Evolutionary conservation across 2,113 vertebrate genomes (phyloP).

Genomic region (Ahaetulla prasina): DNA sequence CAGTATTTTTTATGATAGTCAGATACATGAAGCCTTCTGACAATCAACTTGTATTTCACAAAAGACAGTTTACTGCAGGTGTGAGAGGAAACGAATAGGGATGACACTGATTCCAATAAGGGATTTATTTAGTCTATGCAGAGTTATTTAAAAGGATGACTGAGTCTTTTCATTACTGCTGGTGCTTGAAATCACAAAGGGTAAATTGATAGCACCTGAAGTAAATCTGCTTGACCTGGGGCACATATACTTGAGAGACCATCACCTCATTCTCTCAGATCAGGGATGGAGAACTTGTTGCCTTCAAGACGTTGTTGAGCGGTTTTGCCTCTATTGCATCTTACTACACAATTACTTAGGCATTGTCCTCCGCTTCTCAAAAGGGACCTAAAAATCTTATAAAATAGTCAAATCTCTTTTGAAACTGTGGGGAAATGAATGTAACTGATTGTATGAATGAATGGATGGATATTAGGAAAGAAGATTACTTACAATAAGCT

Average conservation of each 20-base stretch:
- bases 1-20: conserved; percentile 12
- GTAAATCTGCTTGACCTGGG: not conserved
- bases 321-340: not conserved
- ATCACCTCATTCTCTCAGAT: not conserved
- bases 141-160: not conserved
- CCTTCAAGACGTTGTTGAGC: not conserved
- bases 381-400: not conserved
- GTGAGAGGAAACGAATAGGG: conserved; percentile 8
- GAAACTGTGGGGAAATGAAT: not conserved
- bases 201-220: not conserved
- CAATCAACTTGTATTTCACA: conserved; percentile 16
- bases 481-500: not conserved
- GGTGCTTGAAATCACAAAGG: not conserved
- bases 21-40: conserved; percentile 17
- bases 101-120: not conserved
- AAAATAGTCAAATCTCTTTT: not conserved
- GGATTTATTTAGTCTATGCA: not conserved
- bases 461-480: not conserved
- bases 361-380: not conserved
- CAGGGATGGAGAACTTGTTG: not conserved
- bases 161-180: not conserved
- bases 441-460: not conserved
- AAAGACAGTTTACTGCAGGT: conserved; percentile 16
- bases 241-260: not conserved
- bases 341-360: not conserved